These are phyloP conservation scores for Lophius americanus DNA, from an alignment of 2,797 vertebrate species.

Conservation along the genomic window DNA sequence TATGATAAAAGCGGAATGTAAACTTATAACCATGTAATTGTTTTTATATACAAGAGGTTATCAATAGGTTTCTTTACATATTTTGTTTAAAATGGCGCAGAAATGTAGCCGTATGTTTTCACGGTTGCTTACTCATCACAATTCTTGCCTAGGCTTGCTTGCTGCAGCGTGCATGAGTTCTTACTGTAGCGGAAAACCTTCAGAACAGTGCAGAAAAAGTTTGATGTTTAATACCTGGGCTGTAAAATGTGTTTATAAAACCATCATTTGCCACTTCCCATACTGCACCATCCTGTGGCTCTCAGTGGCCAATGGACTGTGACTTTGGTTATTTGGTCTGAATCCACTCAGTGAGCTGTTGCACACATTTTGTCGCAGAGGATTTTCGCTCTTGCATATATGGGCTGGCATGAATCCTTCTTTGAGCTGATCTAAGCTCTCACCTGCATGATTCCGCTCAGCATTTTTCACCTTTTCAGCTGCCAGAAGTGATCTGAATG, in stretches of 20 bases:
- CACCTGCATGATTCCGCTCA: slow-evolving; percentile 10
- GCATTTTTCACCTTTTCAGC: not conserved
- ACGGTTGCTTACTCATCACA: not conserved
- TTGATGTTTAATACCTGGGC: not conserved
- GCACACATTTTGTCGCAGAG: not conserved
- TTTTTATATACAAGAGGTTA: too few relatives aligned
- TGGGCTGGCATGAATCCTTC: not conserved
- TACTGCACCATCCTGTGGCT: not conserved
- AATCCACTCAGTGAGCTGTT: not conserved
- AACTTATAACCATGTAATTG: not conserved
- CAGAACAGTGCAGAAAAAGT: not conserved
- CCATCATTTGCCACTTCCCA: not conserved
- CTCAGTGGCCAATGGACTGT: not conserved
- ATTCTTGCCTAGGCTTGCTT: not conserved
- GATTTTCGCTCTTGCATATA: not conserved
- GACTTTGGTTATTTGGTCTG: not conserved
- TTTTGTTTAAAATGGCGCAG: not conserved
- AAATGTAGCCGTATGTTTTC: not conserved
- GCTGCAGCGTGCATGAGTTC: not conserved
- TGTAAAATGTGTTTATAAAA: not conserved
- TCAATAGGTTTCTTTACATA: too few relatives aligned
- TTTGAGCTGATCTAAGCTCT: slow-evolving; percentile 16
- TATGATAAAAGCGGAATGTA: not conserved
- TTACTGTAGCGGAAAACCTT: not conserved
- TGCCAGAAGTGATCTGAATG: not conserved